Conservation (phyloP, 2,888 invertebrate species). For the Rutpela maculata region DNA sequence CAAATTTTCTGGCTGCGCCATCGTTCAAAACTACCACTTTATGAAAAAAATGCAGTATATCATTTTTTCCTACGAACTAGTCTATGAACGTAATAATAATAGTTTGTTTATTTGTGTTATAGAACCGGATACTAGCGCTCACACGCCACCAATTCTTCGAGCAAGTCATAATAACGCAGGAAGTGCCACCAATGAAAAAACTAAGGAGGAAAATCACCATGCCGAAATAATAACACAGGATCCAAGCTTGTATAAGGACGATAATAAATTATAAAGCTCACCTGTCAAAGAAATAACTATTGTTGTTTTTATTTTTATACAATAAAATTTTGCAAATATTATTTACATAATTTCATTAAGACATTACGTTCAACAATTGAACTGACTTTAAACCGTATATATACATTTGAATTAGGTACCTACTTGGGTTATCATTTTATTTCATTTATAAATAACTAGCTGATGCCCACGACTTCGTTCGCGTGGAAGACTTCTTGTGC, state of each 20-base stretch:
- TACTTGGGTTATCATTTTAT: no score
- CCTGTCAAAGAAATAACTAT: neutral
- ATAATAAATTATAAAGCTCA: neutral
- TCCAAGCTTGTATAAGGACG: slow-evolving; percentile 32
- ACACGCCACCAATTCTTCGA: neutral
- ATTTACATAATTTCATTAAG: neutral
- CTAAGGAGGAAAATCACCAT: slow-evolving; percentile 1
- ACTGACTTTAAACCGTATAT: no score
- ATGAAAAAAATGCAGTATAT: no score
- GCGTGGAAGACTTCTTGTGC: no score
- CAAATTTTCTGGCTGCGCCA: no score
- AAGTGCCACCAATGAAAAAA: neutral
- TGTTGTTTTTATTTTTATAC: slow-evolving; percentile 12
- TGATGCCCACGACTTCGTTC: no score
- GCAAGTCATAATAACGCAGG: slow-evolving; percentile 23
- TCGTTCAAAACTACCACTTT: no score
- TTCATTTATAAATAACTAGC: no score
- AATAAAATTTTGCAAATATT: neutral
- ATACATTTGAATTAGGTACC: no score
- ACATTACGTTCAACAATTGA: neutral
- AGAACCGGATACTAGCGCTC: neutral
- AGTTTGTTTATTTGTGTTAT: neutral
- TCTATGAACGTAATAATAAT: no score
- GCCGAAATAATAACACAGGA: slow-evolving; percentile 27
- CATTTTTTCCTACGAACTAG: no score